These are phyloP conservation scores for Microtus ochrogaster DNA, from an alignment of 2,113 vertebrate species.

Conservation along the genomic window DNA sequence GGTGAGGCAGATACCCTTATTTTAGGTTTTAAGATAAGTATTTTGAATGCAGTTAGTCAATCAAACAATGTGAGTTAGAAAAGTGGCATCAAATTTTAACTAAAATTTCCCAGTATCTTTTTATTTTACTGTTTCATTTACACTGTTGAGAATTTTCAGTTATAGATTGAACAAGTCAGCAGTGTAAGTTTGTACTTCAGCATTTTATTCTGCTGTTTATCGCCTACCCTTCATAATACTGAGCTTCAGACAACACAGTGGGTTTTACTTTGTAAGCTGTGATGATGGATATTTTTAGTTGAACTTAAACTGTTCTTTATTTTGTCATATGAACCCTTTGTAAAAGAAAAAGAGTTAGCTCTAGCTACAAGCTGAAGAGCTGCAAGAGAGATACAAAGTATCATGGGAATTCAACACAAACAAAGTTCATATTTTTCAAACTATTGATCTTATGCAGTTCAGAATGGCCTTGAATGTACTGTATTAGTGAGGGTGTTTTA, in stretches of 20 bases:
- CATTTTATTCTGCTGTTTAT: background rate
- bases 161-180: accelerated
- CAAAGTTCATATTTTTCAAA: background rate
- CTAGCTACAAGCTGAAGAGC: background rate
- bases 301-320: background rate
- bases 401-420: background rate
- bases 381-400: background rate
- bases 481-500: background rate
- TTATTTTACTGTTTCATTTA: background rate
- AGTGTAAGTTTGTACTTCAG: background rate
- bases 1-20: background rate
- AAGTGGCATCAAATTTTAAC: background rate
- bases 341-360: background rate
- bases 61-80: background rate
- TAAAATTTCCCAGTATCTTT: background rate
- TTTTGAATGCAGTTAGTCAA: background rate
- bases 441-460: too few species aligned
- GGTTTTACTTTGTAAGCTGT: background rate
- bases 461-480: background rate
- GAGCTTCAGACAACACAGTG: background rate
- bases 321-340: background rate
- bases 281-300: background rate
- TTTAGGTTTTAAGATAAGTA: background rate
- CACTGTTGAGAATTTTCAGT: background rate
- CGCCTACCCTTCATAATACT: accelerated